Percentiles rank a stretch among this genome's conserved stretches.
These are phyloP conservation scores for Clitarchus hookeri DNA, from an alignment of 2,888 invertebrate genomes.

Conservation along the genomic window DNA sequence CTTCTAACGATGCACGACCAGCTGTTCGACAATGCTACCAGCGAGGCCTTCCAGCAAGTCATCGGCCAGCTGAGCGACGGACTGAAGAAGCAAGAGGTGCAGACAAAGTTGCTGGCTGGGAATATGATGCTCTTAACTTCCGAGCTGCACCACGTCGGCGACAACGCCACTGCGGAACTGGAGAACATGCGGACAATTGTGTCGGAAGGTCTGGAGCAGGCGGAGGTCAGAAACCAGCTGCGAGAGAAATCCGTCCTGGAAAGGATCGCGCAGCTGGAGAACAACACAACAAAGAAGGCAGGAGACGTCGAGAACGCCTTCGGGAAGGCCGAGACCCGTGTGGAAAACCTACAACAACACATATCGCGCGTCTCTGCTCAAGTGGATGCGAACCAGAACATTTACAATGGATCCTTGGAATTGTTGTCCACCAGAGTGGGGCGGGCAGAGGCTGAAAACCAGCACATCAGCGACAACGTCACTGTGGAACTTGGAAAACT, in stretches of 20 bases:
- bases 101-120: not conserved
- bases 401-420: not conserved
- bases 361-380: not conserved
- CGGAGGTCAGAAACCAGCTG: not conserved
- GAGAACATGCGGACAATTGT: not conserved
- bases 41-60: not conserved
- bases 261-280: not conserved
- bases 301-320: not conserved
- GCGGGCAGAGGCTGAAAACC: not conserved
- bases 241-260: not conserved
- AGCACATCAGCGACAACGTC: not conserved
- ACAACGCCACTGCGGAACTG: not conserved
- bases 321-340: not conserved
- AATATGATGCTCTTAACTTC: not conserved
- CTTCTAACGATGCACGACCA: not conserved
- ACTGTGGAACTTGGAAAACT: not conserved
- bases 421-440: not conserved
- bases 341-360: not conserved
- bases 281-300: not conserved
- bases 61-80: not conserved
- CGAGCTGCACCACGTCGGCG: not conserved
- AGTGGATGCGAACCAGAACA: not conserved
- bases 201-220: not conserved
- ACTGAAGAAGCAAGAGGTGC: not conserved
- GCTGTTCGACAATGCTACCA: not conserved